Conservation (phyloP, 2,888 invertebrate genomes). For the Kuschelorhynchus macadamiae region DNA sequence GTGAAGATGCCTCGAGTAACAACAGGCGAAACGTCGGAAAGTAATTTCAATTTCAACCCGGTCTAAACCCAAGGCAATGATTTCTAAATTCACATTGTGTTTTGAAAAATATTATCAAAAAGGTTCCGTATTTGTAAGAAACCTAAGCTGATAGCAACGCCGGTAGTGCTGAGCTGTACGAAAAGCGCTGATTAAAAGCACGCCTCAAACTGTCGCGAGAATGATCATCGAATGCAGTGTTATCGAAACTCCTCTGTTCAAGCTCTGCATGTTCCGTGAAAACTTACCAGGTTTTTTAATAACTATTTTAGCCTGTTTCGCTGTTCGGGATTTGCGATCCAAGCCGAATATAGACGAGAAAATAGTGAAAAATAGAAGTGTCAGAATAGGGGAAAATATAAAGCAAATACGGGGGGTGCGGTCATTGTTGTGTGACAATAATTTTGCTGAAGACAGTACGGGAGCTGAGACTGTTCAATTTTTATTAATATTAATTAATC, state of each 20-base stretch:
- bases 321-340: constrained; percentile 69
- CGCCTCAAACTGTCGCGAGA: constrained; percentile 23
- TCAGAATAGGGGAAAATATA: constrained; percentile 70
- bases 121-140: too few relatives aligned
- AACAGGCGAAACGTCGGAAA: too few relatives aligned
- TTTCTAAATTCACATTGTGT: too few relatives aligned
- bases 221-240: constrained; percentile 59
- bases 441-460: constrained; percentile 48
- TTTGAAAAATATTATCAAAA: too few relatives aligned
- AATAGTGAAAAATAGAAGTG: constrained; percentile 71
- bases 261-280: constrained; percentile 69
- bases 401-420: constrained; percentile 67
- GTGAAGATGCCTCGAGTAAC: too few relatives aligned
- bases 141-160: constrained; percentile 1
- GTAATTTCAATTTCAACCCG: too few relatives aligned
- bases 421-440: constrained; percentile 61
- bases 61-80: too few relatives aligned
- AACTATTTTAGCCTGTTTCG: constrained; percentile 71
- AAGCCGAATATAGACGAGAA: constrained; percentile 69
- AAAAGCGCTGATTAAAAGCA: constrained; percentile 15
- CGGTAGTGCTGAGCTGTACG: constrained; percentile 16
- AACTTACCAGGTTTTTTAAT: constrained; percentile 71
- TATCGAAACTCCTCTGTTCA: constrained; percentile 65
- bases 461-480: too few relatives aligned
- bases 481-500: too few relatives aligned